Conservation (phyloP, 2,113 vertebrate species). For the Sterna hirundo region DNA sequence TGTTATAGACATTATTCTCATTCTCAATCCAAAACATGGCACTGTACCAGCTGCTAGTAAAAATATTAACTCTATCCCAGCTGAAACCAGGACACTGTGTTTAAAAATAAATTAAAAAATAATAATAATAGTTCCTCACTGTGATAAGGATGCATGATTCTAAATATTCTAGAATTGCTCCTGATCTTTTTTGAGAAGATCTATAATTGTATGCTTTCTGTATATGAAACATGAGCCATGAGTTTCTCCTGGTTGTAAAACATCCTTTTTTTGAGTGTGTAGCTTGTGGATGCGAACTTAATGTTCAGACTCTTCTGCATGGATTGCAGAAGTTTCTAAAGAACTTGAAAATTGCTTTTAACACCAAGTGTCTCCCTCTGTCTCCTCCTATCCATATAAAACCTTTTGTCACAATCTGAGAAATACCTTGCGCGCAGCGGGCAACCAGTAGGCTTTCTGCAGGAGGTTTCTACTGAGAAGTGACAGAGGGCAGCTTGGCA, state of each 20-base stretch:
- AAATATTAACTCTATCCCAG: not conserved
- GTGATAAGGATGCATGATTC: not conserved
- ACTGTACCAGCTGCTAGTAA: not conserved
- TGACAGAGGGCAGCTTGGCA: constrained; percentile 92
- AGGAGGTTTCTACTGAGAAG: constrained; percentile 77
- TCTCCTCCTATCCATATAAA: not conserved
- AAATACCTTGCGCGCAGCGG: constrained; percentile 79
- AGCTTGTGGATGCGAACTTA: not conserved
- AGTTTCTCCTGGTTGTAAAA: not conserved
- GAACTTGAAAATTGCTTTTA: not conserved
- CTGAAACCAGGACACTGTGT: not conserved
- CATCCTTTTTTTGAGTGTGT: not conserved
- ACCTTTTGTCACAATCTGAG: constrained; percentile 80
- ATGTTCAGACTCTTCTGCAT: not conserved
- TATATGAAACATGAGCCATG: not conserved
- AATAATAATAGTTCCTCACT: not conserved
- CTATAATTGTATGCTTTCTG: not conserved
- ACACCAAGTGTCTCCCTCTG: not conserved
- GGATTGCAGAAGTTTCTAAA: not conserved
- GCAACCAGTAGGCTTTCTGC: constrained; percentile 76
- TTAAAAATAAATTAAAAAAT: not conserved
- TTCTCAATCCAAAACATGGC: not conserved
- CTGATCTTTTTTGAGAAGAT: not conserved
- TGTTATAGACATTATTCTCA: not conserved
- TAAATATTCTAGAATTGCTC: not conserved